Percentiles rank a stretch among this genome's conserved stretches.
Conservation (phyloP, 2,113 vertebrate genomes). For the Gadus macrocephalus region DNA sequence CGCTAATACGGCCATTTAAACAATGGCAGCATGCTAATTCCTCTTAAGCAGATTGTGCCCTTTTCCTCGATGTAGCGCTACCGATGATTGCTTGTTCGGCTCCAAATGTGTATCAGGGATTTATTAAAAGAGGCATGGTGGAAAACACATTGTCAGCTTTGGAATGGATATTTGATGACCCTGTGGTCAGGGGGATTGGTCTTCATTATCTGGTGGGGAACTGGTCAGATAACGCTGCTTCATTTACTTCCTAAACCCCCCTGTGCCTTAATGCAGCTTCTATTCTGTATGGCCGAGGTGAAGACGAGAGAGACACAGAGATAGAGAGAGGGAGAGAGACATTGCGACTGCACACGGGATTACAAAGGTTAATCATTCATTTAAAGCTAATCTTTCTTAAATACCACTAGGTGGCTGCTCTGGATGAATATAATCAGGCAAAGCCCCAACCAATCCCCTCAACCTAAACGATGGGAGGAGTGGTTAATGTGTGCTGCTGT, state of each 20-base stretch:
- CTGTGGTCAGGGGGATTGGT: constrained; percentile 54
- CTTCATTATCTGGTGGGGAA: constrained; percentile 65
- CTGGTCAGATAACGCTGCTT: constrained; percentile 63
- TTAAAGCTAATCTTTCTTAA: constrained; percentile 75
- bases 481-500: constrained; percentile 46
- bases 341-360: constrained; percentile 61
- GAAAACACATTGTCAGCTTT: constrained; percentile 46
- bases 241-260: constrained; percentile 65
- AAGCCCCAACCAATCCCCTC: constrained; percentile 50
- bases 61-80: constrained; percentile 44
- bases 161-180: constrained; percentile 61
- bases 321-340: constrained; percentile 14
- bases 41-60: constrained; percentile 43
- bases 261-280: constrained; percentile 52
- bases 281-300: constrained; percentile 46
- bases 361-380: constrained; percentile 76
- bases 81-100: constrained; percentile 38
- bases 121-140: constrained; percentile 57
- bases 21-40: constrained; percentile 50
- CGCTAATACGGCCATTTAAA: constrained; percentile 61
- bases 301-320: constrained; percentile 29
- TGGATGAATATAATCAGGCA: constrained; percentile 60
- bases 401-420: constrained; percentile 60
- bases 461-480: constrained; percentile 48
- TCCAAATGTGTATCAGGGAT: constrained; percentile 34